These are phyloP conservation scores for Nycteola revayana DNA, from an alignment of 2,888 invertebrate genomes.

Conservation along the genomic window DNA sequence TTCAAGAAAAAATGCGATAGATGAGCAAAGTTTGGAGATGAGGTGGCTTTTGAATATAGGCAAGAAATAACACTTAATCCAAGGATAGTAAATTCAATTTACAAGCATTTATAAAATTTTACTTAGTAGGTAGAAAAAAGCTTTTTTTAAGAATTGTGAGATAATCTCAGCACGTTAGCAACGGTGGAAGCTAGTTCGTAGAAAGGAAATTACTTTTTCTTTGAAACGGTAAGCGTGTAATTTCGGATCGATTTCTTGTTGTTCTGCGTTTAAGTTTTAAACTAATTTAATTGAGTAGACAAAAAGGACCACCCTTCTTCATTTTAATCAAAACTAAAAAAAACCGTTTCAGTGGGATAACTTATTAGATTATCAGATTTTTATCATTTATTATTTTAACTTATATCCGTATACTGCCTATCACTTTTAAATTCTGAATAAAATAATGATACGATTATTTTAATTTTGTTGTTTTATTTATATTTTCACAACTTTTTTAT, in stretches of 20 bases:
- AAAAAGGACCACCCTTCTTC: conserved; percentile 42
- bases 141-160: conserved; percentile 14
- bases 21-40: conserved; percentile 25
- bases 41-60: conserved; percentile 20
- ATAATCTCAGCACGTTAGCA: conserved; percentile 29
- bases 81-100: conserved; percentile 27
- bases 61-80: conserved; percentile 18
- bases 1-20: conserved; percentile 27
- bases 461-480: no score
- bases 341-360: no score
- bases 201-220: conserved; percentile 65
- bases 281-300: conserved; percentile 31
- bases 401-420: no score
- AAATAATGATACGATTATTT: no score
- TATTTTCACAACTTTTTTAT: no score
- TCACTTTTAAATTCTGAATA: no score
- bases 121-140: no score
- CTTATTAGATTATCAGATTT: no score
- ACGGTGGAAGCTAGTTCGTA: conserved; percentile 42
- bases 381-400: no score
- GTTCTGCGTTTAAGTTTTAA: conserved; percentile 41
- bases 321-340: neutral
- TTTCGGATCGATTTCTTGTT: conserved; percentile 57
- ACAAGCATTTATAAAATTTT: conserved; percentile 16
- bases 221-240: conserved; percentile 58